Evolutionary conservation across 2,113 vertebrate genomes (phyloP).

Genomic region (Solea solea): DNA sequence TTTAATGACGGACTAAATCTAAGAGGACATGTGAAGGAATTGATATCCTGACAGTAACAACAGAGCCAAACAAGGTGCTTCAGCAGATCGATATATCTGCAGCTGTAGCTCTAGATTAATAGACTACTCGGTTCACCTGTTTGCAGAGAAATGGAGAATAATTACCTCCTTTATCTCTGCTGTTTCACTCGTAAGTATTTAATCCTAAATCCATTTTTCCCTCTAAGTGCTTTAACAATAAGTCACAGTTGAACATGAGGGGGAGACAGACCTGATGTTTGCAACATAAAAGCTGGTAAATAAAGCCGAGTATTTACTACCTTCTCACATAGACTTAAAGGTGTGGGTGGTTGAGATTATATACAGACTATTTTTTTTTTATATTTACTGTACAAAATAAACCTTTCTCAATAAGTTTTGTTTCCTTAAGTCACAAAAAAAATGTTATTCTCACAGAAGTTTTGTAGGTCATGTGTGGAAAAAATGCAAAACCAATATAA

Average conservation of each 20-base stretch:
- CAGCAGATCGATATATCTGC: constrained; percentile 13
- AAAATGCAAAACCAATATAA: too few relatives aligned
- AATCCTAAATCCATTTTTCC: constrained; percentile 3
- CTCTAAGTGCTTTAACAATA: background rate
- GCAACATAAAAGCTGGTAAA: constrained; percentile 24
- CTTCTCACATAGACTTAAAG: constrained; percentile 17
- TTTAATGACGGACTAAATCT: constrained; percentile 76
- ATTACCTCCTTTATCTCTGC: constrained; percentile 30
- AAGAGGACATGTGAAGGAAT: constrained; percentile 62
- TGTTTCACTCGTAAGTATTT: constrained; percentile 14
- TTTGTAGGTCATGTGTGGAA: too few relatives aligned
- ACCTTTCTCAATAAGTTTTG: too few relatives aligned
- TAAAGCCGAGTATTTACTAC: constrained; percentile 7
- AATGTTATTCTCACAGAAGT: too few relatives aligned
- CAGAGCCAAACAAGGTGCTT: constrained; percentile 43
- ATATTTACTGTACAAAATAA: too few relatives aligned
- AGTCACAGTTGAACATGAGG: constrained; percentile 18
- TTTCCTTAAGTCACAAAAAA: too few relatives aligned
- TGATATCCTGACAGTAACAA: constrained; percentile 63
- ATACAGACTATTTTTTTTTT: too few relatives aligned
- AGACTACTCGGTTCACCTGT: constrained; percentile 24
- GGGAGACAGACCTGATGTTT: background rate
- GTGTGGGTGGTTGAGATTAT: too few relatives aligned
- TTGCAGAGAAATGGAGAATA: constrained; percentile 38
- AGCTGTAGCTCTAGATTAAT: constrained; percentile 47